Evolutionary conservation across 2,888 invertebrate genomes (phyloP).

Genomic region (Drosophila lacicola): DNA sequence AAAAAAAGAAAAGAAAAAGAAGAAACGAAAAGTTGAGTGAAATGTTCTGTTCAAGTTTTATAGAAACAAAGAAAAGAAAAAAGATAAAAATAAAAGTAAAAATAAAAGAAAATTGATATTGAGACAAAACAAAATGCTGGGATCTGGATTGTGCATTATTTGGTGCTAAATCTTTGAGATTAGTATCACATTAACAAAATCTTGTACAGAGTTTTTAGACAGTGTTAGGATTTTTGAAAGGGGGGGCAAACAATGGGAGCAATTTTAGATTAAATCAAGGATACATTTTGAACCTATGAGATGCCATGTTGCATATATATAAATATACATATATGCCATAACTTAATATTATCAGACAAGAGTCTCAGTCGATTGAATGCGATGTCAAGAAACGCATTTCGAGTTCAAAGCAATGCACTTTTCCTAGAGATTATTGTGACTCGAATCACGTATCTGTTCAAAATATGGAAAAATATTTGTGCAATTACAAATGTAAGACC

Average conservation of each 20-base stretch:
- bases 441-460: constrained; percentile 18
- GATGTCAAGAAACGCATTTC: constrained; percentile 61
- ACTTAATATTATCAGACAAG: background rate
- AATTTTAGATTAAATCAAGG: background rate
- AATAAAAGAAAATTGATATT: background rate
- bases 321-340: too few species aligned
- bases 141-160: constrained; percentile 20
- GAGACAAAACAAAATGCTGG: constrained; percentile 29
- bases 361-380: constrained; percentile 2
- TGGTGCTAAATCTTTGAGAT: constrained; percentile 6
- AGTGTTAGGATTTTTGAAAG: background rate
- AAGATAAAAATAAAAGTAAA: constrained; percentile 20
- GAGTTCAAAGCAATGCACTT: constrained; percentile 56
- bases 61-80: constrained; percentile 24
- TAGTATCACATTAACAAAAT: constrained; percentile 7
- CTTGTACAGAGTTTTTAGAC: background rate
- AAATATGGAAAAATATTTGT: constrained; percentile 48
- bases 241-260: too few species aligned
- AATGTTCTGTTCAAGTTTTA: constrained; percentile 39
- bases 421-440: constrained; percentile 33
- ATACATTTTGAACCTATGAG: background rate
- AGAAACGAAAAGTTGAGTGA: constrained; percentile 69
- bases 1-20: constrained; percentile 75
- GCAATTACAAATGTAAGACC: constrained; percentile 28
- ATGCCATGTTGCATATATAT: too few species aligned